Evolutionary conservation across 2,113 vertebrate species (phyloP), one percentile per base, ranked within the genome.

Genomic region (Herpailurus yagouaroundi): DNA sequence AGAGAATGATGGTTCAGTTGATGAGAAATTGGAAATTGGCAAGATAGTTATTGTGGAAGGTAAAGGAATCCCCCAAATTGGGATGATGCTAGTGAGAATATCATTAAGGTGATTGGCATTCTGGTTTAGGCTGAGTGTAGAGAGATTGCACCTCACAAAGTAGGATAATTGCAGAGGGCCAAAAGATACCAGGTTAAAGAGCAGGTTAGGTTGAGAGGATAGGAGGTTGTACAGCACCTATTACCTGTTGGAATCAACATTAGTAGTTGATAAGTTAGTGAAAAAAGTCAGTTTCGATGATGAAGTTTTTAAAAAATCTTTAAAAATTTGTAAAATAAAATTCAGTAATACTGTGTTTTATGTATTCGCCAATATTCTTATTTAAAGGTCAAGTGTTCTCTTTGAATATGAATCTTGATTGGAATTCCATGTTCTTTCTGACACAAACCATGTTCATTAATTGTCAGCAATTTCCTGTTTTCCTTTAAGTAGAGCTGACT

Each of bases 321-420:
- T 57, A 92, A 84, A 29, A 84, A n/a, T 68, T n/a, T 69, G 36
- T 91, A 64, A 87, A n/a, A 92, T 96, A n/a, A 92, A 89, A 77
- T 55, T 92, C 9, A 92, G 2, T 73, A 63, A 45, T 96, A 41
- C 45, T 84, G 18, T 36, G 15, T 89, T 84, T 84, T n/a, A 97
- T 45, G 63, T 93, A 57, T 64, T 94, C 29, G 86, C 55, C 73
- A 92, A 8, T 90, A 57, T 69, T 93, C 91, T 91, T 27, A n/a
- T 90, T 21, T 93, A 79, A 82, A 88, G 45, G 13, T 74, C 41
- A 95, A 48, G 77, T 3, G 13, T 89, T 94, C 71, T 82, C 45
- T 96, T 77, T 69, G 36, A 79, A 36, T 90, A 52, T 76, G 13
- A 88, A 63, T 82, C 31, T 71, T 90, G 23, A 25, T 25, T 80